Base-by-base conservation (phyloP, 2,113 vertebrate species). In the Anolis sagrei region DNA sequence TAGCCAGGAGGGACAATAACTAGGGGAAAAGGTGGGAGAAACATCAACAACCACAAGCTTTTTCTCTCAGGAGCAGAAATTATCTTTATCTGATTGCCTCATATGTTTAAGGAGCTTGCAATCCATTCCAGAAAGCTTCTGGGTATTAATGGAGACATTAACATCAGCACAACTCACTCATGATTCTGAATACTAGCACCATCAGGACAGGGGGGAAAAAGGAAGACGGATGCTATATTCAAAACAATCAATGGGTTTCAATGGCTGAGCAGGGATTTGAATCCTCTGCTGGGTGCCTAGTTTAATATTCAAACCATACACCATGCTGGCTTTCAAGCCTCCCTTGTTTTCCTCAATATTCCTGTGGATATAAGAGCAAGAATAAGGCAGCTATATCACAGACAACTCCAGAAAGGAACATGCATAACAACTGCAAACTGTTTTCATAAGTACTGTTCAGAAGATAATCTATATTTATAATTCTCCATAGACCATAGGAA, bases 1-100 rank as follows among this genome's bases (percentile, higher is more conserved):
- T 90, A 86, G 5, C 75, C 62, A n/a, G n/a, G n/a, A 80, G 1
- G 5, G 51, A 88, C 75, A 21, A 72, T 88, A 69, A 48, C 23
- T 36, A 76, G 1, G 32, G 79, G n/a, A n/a, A 85, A 6, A 74
- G 61, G 61, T 16, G 61, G 21, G 21, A 13, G 82, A n/a, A n/a
- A n/a, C 87, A 72, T 61, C 0, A 54, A 54, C 19, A 54, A 2
- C 10, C 69, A 76, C 58, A 89, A 84, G 32, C 73, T 73, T 66
- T 36, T 66, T 66, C 27, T 66, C 27, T 14, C 14, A 18, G 62
- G 7, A 66, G 36, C 39, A 66, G 27, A 29, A 69, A 62, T 54
- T 68, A 13, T 39, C 61, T 49, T n/a, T n/a, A n/a, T n/a, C n/a
- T n/a, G n/a, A n/a, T 21, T 69, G 8, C 48, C 18, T 81, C 79